These are phyloP conservation scores for Prunella himalayana DNA, from an alignment of 2,113 vertebrate genomes.

Conservation along the genomic window DNA sequence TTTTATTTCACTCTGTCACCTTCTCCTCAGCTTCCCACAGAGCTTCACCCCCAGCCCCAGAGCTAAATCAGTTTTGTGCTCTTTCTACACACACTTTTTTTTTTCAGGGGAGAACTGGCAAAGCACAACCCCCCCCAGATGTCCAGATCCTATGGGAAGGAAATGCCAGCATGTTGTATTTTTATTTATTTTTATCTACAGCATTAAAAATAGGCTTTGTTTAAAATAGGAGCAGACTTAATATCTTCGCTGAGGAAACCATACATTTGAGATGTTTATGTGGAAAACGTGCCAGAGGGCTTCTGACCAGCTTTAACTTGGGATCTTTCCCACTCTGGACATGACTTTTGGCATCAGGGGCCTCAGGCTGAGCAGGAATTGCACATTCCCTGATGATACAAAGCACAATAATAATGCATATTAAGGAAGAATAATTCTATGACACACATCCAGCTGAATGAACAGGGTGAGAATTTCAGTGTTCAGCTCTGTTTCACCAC, in stretches of 20 bases:
- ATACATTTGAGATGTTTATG: not conserved
- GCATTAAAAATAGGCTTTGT: not conserved
- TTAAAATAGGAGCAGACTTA: not conserved
- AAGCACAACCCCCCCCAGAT: not conserved
- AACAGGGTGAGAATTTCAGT: accelerated
- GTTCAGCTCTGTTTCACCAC: not conserved
- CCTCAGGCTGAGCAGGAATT: not conserved
- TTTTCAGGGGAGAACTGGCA: not conserved
- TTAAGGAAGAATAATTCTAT: not conserved
- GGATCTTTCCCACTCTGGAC: not conserved
- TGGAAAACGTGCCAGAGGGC: not conserved
- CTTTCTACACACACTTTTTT: not conserved
- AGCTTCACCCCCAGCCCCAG: not conserved
- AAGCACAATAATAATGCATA: accelerated
- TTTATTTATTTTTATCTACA: not conserved
- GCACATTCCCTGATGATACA: accelerated
- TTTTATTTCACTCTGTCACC: not conserved
- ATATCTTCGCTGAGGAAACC: not conserved
- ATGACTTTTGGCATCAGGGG: not conserved
- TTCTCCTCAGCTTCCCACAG: not conserved
- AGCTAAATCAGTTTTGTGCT: not conserved
- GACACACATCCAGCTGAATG: accelerated
- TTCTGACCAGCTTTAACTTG: not conserved
- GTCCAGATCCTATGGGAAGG: not conserved
- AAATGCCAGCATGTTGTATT: not conserved